Conservation (phyloP, 2,888 invertebrate genomes). For the Tubulanus polymorphus region DNA sequence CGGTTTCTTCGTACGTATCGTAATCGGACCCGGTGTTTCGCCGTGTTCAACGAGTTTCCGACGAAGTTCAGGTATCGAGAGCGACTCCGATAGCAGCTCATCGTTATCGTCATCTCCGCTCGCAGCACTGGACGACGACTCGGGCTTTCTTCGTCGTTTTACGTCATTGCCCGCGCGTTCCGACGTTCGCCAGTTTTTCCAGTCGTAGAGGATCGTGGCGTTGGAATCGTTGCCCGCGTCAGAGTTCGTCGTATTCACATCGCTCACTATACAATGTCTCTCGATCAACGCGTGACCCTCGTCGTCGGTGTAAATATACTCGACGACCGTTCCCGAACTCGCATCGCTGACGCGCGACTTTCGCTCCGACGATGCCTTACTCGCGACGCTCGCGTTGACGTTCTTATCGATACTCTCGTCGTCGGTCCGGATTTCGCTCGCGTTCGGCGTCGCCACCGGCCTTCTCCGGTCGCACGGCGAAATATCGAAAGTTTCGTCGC, state of each 20-base stretch:
- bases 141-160: too few relatives aligned
- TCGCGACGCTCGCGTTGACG: too few relatives aligned
- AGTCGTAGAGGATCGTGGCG: neutral
- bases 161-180: too few relatives aligned
- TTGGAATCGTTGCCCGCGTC: neutral
- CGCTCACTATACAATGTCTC: conserved; percentile 28
- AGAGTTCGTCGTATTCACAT: neutral
- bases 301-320: conserved; percentile 37
- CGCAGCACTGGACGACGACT: neutral
- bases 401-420: too few relatives aligned
- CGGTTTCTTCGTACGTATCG: conserved; percentile 68
- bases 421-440: too few relatives aligned
- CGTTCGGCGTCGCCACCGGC: too few relatives aligned
- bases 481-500: too few relatives aligned
- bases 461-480: too few relatives aligned
- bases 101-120: neutral
- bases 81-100: too few relatives aligned
- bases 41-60: conserved; percentile 58
- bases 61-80: conserved; percentile 24
- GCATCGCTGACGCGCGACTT: too few relatives aligned
- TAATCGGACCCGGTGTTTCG: conserved; percentile 76
- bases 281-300: conserved; percentile 35
- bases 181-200: too few relatives aligned
- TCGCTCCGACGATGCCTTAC: too few relatives aligned
- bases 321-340: conserved; percentile 28